Evolutionary conservation across 2,113 vertebrate species (phyloP).

Genomic region (Neodon shergylaensis): DNA sequence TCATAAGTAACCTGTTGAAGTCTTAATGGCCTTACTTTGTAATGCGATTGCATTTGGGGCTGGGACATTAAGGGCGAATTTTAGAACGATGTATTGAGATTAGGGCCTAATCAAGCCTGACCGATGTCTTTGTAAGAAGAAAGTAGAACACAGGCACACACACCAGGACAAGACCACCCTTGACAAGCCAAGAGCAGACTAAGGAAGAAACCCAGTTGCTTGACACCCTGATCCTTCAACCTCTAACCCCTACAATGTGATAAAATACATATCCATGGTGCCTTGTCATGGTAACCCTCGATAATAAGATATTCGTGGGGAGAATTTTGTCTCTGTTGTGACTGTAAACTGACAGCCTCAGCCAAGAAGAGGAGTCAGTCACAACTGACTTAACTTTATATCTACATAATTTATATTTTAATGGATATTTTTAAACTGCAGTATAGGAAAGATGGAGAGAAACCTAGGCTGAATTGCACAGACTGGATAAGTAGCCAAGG

Average conservation of each 20-base stretch:
- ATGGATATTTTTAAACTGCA: not conserved
- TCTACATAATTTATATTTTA: not conserved
- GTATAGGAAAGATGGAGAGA: not conserved
- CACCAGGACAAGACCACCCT: not conserved
- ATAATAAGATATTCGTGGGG: not conserved
- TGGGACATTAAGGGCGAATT: not conserved
- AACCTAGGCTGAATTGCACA: not conserved
- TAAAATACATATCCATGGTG: not conserved
- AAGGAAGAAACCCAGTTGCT: not conserved
- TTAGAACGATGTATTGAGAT: not conserved
- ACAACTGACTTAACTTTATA: not conserved
- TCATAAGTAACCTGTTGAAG: not conserved
- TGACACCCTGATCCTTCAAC: not conserved
- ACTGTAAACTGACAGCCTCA: not conserved
- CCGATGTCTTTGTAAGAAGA: not conserved
- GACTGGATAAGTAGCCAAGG: not conserved
- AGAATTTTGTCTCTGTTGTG: not conserved
- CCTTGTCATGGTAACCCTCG: not conserved
- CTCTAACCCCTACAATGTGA: not conserved
- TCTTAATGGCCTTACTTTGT: not conserved
- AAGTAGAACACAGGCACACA: not conserved
- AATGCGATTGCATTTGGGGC: not conserved
- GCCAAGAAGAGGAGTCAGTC: not conserved
- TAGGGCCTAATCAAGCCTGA: not conserved
- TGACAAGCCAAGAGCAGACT: not conserved